Evolutionary conservation across 2,113 vertebrate species (phyloP), one percentile per base, ranked within the genome.

Genomic region (Protobothrops flavoviridis): DNA sequence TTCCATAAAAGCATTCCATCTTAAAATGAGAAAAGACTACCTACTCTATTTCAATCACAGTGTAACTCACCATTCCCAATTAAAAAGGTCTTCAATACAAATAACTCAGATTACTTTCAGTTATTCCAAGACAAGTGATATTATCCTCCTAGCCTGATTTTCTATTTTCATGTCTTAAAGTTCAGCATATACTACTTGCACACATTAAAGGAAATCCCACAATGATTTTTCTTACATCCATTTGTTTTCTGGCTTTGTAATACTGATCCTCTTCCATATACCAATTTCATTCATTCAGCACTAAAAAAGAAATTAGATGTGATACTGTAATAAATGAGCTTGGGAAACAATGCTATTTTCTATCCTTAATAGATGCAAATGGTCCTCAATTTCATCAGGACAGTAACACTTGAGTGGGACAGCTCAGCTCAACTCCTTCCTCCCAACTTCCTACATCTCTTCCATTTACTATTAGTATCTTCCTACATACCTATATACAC

Each of bases 101-200:
- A 3, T 17, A 93, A 87, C 61, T 95, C 95, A 93, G 92, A 87
- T 93, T 95, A 95, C 92, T 92, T 89, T 52, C 90, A 93, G 94
- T 96, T 91, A 88, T 93, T 93, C 91, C 92, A 69, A 85, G 87
- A 91, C 89, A 94, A 95, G 48, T 26, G 85, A 69, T 88, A 94
- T 90, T 92, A 53, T 94, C 88, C 69, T 64, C 43, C 90, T 61
- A 85, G 93, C 64, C 56, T 92, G 87, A 92, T 95, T 95, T 96
- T 95, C 85, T 90, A 95, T 55, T 26, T 11, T 13, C 92, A 26
- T 92, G 91, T 90, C 13, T 61, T 45, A 1, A 43, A 39, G 9
- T 88, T 92, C 91, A 81, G 26, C 5, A 1, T 87, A 52, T 69
- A 87, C 88, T 69, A 74, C 43, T 74, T 53, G 29, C 5, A 85